A percentile compares a stretch with the other conserved stretches of the same genome.
Conservation (phyloP, 2,888 invertebrate genomes). For the Suillia variegata region DNA sequence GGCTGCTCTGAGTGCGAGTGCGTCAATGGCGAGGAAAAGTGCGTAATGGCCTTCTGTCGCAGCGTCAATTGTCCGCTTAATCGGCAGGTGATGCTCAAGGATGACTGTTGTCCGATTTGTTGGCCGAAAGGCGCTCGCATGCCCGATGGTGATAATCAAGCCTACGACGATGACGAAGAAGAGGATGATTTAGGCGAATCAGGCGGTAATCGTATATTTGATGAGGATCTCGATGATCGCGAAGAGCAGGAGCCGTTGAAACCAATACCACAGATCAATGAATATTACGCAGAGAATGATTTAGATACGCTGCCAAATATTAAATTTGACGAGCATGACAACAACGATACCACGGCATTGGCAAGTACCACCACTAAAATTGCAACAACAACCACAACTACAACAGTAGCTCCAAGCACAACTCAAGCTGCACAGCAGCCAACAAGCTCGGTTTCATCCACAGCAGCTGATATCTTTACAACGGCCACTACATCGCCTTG, state of each 20-base stretch:
- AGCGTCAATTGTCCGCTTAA: constrained; percentile 49
- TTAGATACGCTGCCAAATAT: constrained; percentile 17
- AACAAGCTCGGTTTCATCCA: not conserved
- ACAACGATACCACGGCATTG: not conserved
- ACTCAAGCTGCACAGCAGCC: constrained; percentile 1
- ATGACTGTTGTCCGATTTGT: constrained; percentile 57
- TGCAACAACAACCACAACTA: constrained; percentile 13
- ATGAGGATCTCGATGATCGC: constrained; percentile 25
- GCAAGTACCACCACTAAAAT: constrained; percentile 10
- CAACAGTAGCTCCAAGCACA: constrained; percentile 9
- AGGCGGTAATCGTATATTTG: constrained; percentile 17
- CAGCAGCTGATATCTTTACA: constrained; percentile 20
- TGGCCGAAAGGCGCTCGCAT: constrained; percentile 53
- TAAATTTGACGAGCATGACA: constrained; percentile 2
- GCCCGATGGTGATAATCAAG: constrained; percentile 39
- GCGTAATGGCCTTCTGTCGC: constrained; percentile 50
- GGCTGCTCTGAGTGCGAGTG: constrained; percentile 57
- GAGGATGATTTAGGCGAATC: constrained; percentile 23
- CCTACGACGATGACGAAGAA: constrained; percentile 33
- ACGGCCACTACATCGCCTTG: constrained; percentile 21
- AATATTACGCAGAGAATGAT: constrained; percentile 22
- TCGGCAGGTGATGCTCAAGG: constrained; percentile 48
- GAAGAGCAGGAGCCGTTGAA: constrained; percentile 13
- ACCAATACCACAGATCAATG: not conserved
- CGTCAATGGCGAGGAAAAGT: constrained; percentile 52